Evolutionary conservation across 2,113 vertebrate genomes (phyloP).

Genomic region (Microcebus murinus): DNA sequence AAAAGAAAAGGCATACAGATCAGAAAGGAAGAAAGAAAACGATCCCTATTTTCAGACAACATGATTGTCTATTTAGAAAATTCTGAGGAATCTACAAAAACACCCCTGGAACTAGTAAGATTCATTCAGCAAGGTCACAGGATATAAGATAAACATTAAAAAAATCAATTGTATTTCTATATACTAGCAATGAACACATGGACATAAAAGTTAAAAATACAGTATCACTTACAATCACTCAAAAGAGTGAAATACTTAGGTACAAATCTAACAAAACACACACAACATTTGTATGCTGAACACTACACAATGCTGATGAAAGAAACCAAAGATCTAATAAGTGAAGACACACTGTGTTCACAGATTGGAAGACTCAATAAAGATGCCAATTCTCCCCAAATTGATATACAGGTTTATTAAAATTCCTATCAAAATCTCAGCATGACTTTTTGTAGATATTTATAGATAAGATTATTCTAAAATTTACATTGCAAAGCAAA

Average conservation of each 20-base stretch:
- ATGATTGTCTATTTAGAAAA: not conserved
- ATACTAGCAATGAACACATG: not conserved
- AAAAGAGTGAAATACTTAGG: not conserved
- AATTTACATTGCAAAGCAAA: not conserved
- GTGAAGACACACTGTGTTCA: not conserved
- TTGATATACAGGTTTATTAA: not conserved
- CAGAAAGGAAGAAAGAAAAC: not conserved
- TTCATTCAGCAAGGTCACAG: not conserved
- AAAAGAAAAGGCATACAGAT: not conserved
- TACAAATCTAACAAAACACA: not conserved
- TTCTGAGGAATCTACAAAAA: not conserved
- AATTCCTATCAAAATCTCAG: not conserved
- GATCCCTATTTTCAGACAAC: not conserved
- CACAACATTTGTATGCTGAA: not conserved
- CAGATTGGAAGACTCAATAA: not conserved
- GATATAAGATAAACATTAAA: not conserved
- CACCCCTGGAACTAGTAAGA: not conserved
- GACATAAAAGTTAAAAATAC: not conserved
- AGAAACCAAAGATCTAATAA: not conserved
- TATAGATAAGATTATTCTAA: not conserved
- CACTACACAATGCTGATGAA: not conserved
- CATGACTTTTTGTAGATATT: not conserved
- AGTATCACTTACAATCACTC: not conserved
- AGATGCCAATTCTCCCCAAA: not conserved
- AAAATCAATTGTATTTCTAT: not conserved